phyloP scores from a whole-genome alignment of 2,113 vertebrate genomes.

The Rhinogobius similis region DNA sequence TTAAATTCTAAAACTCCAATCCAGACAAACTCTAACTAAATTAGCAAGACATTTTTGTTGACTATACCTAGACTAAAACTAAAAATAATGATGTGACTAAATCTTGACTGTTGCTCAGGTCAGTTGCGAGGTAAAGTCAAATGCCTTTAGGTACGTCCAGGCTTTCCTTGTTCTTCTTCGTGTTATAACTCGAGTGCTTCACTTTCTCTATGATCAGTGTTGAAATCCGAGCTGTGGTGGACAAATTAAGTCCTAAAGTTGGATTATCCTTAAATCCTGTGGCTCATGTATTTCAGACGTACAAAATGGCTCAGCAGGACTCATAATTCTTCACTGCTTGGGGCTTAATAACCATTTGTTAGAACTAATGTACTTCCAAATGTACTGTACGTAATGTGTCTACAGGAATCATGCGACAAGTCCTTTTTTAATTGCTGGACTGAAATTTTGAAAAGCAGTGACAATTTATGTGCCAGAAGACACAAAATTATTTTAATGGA shows the following conservation, averaged over 20 bases:
- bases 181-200: not conserved
- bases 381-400: not conserved
- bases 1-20: too few relatives aligned
- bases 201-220: not conserved
- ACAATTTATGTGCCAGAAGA: not conserved
- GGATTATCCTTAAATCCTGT: not conserved
- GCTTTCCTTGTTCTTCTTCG: not conserved
- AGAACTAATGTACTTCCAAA: not conserved
- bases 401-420: not conserved
- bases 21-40: too few relatives aligned
- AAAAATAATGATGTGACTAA: too few relatives aligned
- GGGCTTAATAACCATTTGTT: not conserved
- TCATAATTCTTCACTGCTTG: not conserved
- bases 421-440: not conserved
- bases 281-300: not conserved
- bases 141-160: not conserved
- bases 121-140: not conserved
- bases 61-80: too few relatives aligned
- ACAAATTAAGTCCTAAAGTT: conserved; percentile 1
- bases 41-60: too few relatives aligned
- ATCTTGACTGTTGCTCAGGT: too few relatives aligned
- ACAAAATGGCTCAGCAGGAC: not conserved
- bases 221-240: not conserved
- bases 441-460: not conserved
- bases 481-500: not conserved